These are phyloP conservation scores for Alviniconcha strummeri DNA, from an alignment of 2,888 invertebrate species.

Conservation along the genomic window DNA sequence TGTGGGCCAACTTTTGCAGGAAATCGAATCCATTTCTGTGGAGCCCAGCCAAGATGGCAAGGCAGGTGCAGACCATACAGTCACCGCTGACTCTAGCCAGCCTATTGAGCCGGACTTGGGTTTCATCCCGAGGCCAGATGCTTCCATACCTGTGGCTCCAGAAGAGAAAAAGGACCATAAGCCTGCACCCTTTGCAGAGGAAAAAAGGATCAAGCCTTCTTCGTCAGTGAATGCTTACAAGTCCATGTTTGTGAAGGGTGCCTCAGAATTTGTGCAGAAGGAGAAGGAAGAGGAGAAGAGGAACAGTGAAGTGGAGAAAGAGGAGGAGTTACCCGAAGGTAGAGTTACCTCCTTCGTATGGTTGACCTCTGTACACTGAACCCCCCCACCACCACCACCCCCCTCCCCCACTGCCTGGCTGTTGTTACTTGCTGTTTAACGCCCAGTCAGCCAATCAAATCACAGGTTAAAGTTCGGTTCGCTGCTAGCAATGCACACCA, in stretches of 20 bases:
- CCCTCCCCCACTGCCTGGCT: too few species aligned
- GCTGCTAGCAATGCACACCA: too few species aligned
- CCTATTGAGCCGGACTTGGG: neutral
- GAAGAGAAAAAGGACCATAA: neutral
- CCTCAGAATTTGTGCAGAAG: slow-evolving; percentile 44
- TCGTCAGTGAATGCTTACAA: slow-evolving; percentile 22
- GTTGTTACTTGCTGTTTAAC: too few species aligned
- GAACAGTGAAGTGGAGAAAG: slow-evolving; percentile 33
- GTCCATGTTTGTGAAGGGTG: slow-evolving; percentile 64
- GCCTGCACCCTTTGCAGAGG: neutral
- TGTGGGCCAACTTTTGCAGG: slow-evolving; percentile 37
- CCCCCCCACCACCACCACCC: too few species aligned
- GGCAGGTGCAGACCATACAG: slow-evolving; percentile 9
- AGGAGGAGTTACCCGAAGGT: slow-evolving; percentile 61
- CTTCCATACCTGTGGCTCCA: neutral
- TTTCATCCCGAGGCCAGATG: slow-evolving; percentile 22
- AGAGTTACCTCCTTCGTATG: neutral
- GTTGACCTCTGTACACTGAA: too few species aligned
- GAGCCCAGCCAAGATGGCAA: neutral
- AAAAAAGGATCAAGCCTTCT: slow-evolving; percentile 12
- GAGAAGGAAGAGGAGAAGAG: slow-evolving; percentile 35
- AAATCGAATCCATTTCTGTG: slow-evolving; percentile 50
- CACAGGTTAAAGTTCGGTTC: too few species aligned
- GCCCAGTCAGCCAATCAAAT: too few species aligned
- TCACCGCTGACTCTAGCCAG: slow-evolving; percentile 6